Percentiles rank a stretch among this genome's conserved stretches.
These are phyloP conservation scores for Okapia johnstoni DNA, from an alignment of 2,113 vertebrate species.

Conservation along the genomic window DNA sequence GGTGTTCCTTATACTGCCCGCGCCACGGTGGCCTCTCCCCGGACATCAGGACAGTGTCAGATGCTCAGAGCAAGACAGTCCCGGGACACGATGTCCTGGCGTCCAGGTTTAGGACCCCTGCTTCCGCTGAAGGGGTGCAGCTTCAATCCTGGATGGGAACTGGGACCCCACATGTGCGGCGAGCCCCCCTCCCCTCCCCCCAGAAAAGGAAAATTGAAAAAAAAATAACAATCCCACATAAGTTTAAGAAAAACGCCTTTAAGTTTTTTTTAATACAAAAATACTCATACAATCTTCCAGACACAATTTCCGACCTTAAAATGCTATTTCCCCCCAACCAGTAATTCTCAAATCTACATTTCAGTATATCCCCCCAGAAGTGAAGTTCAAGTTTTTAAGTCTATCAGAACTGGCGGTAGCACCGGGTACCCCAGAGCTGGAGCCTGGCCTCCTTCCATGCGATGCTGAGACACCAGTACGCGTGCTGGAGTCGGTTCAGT, in stretches of 20 bases:
- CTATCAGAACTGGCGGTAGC: constrained; percentile 9
- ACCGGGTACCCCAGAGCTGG: constrained; percentile 13
- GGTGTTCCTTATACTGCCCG: fast-evolving
- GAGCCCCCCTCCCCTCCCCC: background rate
- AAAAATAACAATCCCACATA: background rate
- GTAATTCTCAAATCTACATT: constrained; percentile 28
- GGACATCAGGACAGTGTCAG: background rate
- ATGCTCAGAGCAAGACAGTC: background rate
- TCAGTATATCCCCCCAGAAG: background rate
- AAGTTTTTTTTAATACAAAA: constrained; percentile 72
- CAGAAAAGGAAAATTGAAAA: background rate
- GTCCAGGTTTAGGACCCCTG: background rate
- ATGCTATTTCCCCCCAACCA: constrained; percentile 43
- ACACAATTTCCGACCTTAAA: constrained; percentile 54
- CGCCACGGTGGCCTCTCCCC: background rate
- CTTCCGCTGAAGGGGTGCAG: background rate
- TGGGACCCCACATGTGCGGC: background rate
- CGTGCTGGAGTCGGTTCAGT: background rate
- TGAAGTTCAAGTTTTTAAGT: constrained; percentile 55
- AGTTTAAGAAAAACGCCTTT: constrained; percentile 51
- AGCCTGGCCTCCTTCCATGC: background rate
- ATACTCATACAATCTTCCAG: constrained; percentile 67
- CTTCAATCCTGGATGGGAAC: background rate
- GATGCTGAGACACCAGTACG: background rate
- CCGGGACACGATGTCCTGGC: fast-evolving